These are phyloP conservation scores for Bubo blakistoni DNA, from an alignment of 2,113 vertebrate genomes.

Conservation along the genomic window DNA sequence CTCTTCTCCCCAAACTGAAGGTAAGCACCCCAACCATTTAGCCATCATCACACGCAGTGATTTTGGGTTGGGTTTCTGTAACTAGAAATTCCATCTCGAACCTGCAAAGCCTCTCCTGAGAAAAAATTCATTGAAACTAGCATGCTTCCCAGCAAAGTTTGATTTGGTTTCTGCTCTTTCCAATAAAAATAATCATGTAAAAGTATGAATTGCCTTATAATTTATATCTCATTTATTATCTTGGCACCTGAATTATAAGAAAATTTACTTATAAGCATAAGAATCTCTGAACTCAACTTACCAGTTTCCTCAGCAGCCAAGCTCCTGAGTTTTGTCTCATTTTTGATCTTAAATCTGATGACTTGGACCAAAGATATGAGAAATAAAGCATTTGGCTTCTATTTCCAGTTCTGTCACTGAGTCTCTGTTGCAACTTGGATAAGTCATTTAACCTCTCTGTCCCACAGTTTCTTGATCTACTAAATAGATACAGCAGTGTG, in stretches of 20 bases:
- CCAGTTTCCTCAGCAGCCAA: neutral
- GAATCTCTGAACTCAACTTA: neutral
- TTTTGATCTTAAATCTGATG: neutral
- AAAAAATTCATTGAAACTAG: neutral
- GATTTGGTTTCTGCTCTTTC: neutral
- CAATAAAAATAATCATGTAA: slow-evolving; percentile 31
- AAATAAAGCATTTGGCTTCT: slow-evolving; percentile 11
- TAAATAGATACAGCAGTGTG: neutral
- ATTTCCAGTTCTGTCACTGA: slow-evolving; percentile 10
- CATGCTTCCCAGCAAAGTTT: neutral
- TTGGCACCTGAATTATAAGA: slow-evolving; percentile 13
- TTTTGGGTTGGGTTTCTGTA: neutral
- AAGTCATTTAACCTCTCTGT: neutral
- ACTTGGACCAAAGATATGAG: neutral
- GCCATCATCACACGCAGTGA: neutral
- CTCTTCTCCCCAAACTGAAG: neutral
- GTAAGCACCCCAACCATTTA: neutral
- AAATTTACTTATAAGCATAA: neutral
- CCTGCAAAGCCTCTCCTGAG: neutral
- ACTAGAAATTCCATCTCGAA: slow-evolving; percentile 6
- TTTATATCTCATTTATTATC: slow-evolving; percentile 15
- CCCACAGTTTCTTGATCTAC: slow-evolving; percentile 11
- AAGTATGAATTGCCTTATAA: neutral
- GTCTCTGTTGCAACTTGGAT: neutral
- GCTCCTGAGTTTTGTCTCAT: neutral